Percentiles rank a stretch among this genome's conserved stretches.
phyloP scores from a whole-genome alignment of 2,113 vertebrate genomes.

The Phodopus roborovskii region DNA sequence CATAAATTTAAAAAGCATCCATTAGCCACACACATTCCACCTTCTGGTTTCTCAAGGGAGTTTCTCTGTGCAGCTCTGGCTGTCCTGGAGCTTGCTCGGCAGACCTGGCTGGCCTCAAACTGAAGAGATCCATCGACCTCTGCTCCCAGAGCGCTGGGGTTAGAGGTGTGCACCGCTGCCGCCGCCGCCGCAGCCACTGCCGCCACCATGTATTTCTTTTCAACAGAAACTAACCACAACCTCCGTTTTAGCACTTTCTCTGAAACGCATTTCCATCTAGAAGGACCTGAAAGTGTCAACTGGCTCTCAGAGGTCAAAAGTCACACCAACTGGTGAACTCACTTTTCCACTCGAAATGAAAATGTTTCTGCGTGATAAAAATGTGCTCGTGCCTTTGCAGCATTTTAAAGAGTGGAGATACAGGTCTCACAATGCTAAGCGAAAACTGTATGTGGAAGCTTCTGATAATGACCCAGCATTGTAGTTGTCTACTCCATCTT shows the following conservation, averaged over 20 bases:
- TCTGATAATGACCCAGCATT: neutral
- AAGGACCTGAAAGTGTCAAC: neutral
- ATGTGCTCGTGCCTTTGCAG: neutral
- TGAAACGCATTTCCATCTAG: constrained; percentile 39
- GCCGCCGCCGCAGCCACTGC: neutral
- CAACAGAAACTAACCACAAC: neutral
- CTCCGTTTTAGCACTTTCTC: neutral
- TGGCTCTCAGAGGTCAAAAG: constrained; percentile 6
- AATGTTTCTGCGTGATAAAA: constrained; percentile 36
- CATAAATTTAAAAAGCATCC: neutral
- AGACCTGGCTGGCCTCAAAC: neutral
- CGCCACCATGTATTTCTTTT: neutral
- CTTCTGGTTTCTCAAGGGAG: neutral
- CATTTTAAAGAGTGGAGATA: neutral
- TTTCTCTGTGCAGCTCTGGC: neutral
- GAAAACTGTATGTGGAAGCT: constrained; percentile 14
- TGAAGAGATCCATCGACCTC: neutral
- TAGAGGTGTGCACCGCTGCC: neutral
- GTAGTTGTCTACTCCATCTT: neutral
- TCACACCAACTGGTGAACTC: constrained; percentile 1
- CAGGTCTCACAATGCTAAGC: neutral
- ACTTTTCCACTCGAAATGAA: neutral
- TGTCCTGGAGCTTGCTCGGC: neutral
- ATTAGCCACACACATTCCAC: neutral
- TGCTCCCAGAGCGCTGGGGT: neutral